Base-by-base conservation (phyloP, 2,888 invertebrate genomes). In the Bugulina stolonifera region DNA sequence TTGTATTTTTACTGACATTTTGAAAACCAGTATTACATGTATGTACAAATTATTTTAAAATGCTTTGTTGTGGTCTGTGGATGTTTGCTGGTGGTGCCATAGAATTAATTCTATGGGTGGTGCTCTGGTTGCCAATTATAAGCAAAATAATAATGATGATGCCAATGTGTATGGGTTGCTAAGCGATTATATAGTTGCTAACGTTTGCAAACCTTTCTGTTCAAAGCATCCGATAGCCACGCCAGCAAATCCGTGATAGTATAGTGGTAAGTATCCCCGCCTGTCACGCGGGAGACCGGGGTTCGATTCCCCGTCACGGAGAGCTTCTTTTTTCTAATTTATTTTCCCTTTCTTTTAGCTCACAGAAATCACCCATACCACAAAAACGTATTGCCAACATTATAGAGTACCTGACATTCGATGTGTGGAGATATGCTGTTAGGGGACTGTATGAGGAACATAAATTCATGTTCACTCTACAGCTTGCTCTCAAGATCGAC, bases 381-480 rank as follows among this genome's bases (percentile, higher is more conserved):
- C 79, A 81, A 74, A 84, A 84, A 74, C 76, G 85, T 72, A 85
- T 85, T 69, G 77, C 75, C 35, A 84, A 84, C 78, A 85, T 85
- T 73, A 84, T 85, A 22, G 83, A 84, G 71, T 83, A 79, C 78
- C 82, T 85, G 82, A 85, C 85, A 0, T 84, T 78, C 76, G 82
- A 83, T 72, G 82, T 84, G 58, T 85, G 79, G 75, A 82, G 81
- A 73, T 85, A 83, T 74, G 81, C 83, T 18, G 82, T 82, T 0
- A 77, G 84, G 27, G 84, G 84, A 27, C 76, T 84, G 32, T 85
- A 84, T 73, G 84, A 85, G 76, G 78, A 77, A 35, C 82, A 85
- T 76, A 85, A 84, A 77, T 79, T 83, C 77, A 81, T 82, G 75
- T 84, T 85, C 78, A 84, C 84, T 55, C 75, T 85, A 73, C 78